Base-by-base conservation (phyloP, 1,140 invertebrate species). In the Bathynomus jamesi region DNA sequence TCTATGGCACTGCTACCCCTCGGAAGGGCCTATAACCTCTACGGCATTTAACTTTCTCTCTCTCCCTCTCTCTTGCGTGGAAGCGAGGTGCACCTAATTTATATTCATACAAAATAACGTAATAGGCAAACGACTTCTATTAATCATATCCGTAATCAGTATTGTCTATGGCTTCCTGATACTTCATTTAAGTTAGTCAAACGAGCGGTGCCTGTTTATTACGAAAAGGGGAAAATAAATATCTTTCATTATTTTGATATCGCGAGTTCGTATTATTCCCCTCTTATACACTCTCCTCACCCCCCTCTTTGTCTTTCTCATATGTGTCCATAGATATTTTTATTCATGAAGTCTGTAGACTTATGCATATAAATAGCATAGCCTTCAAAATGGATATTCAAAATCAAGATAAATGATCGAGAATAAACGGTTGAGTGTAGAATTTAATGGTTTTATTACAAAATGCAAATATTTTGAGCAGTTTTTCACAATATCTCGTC, bases 281-380 rank as follows among this genome's bases (percentile, higher is more conserved):
- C 7, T 17, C 17, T 40, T 40, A 40, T 8, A 40, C 7, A 8
- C 32, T 40, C 32, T 17, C 32, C 32, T 40, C 32, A 40, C 17
- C 32, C 17, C 32, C 32, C 32, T 7, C 32, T 40, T 40, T 40
- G 32, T 40, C 32, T 40, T 40, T 40, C 32, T 40, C 32, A 40
- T 40, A 40, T 40, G 32, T 40, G 32, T 40, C 32, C 32, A 53
- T 53, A 53, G 40, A 53, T 17, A 53, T 53, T 53, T 53, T 53
- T 53, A 53, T 53, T 53, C 40, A 53, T 53, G 40, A 53, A 53
- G 40, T 53, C 40, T 53, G 40, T 53, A 53, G 40, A 53, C 40
- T 53, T 53, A 53, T 53, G 40, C 40, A 53, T 53, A 53, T 53
- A 53, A 53, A 53, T 53, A 53, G 40, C 40, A 21, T 53, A 53